Base-by-base conservation (phyloP, 2,113 vertebrate species). In the Datnioides undecimradiatus region DNA sequence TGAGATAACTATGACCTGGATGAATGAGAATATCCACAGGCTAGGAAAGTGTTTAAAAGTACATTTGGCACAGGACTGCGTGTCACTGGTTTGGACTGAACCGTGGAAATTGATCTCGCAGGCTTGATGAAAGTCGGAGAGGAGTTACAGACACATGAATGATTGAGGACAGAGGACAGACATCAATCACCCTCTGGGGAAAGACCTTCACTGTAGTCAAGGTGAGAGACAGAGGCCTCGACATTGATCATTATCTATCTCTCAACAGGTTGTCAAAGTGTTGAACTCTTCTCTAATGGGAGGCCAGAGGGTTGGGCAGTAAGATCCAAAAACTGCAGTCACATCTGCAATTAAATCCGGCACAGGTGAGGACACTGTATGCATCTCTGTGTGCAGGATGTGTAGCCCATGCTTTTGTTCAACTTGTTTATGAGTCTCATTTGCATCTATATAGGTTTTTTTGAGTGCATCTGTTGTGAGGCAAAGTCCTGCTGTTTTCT, bases 131-230 rank as follows among this genome's bases (percentile, higher is more conserved):
- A 49, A 23, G 52, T 49, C 11, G 27, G 14, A 29, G 34, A 57
- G n/a, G 9, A 59, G 43, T 23, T 63, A 19, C 11, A 73, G 36
- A 57, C 1, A 16, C 6, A 59, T 25, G 54, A 58, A 38, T 41
- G 59, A 64, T 40, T 58, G 41, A 78, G 27, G 21, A 40, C 12
- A 3, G n/a, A 46, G 33, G 33, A 41, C 34, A 36, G 29, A n/a
- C 49, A 66, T 49, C 16, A 68, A 69, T 85, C 65, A 41, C 40
- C 52, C 17, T 14, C 43, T 10, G 25, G 11, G 40, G 43, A 62
- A 78, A 17, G 59, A 75, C 69, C 52, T 73, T 85, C 31, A 48
- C 43, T 68, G 46, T 41, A 23, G 36, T 70, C 78, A 82, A 84
- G 80, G 71, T 45, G 40, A 80, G 49, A 40, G 33, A 23, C 29